Evolutionary conservation across 1,140 invertebrate genomes (phyloP).

Genomic region (Drosophila sechellia): DNA sequence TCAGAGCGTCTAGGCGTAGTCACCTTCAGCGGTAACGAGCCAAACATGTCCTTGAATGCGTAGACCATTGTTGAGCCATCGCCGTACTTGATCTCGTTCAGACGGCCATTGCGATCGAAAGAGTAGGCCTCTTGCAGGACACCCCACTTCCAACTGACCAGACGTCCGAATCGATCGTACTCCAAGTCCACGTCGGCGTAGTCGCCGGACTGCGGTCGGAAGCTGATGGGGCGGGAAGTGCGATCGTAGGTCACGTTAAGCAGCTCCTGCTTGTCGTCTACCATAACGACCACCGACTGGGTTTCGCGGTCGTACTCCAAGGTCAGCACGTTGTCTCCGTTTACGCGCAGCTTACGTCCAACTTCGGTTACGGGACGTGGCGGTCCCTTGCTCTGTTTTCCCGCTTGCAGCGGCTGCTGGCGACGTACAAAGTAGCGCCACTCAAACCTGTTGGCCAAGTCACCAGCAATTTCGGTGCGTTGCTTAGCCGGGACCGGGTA

Average conservation of each 20-base stretch:
- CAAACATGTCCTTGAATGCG: conserved; percentile 95
- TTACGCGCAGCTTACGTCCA: conserved; percentile 93
- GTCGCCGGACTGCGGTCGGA: conserved; percentile 93
- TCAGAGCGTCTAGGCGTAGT: conserved; percentile 96
- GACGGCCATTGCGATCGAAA: conserved; percentile 93
- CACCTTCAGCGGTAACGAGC: conserved; percentile 94
- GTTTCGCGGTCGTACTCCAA: conserved; percentile 96
- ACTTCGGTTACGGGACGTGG: conserved; percentile 90
- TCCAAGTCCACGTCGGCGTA: conserved; percentile 95
- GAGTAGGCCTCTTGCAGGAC: conserved; percentile 94
- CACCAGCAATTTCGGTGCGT: conserved; percentile 93
- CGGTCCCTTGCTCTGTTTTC: conserved; percentile 87
- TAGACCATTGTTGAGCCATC: conserved; percentile 94
- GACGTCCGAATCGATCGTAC: conserved; percentile 95
- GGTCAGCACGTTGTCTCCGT: conserved; percentile 95
- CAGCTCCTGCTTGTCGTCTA: conserved; percentile 94
- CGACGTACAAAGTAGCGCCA: conserved; percentile 95
- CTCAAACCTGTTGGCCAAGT: conserved; percentile 96
- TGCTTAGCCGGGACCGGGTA: conserved; percentile 96
- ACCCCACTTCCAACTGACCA: conserved; percentile 96
- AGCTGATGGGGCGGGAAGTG: conserved; percentile 94
- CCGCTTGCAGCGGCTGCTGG: conserved; percentile 85
- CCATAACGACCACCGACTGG: conserved; percentile 94
- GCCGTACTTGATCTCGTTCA: conserved; percentile 94
- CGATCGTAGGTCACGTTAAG: conserved; percentile 96